Percentiles rank a stretch among this genome's conserved stretches.
These are phyloP conservation scores for Amphimedon queenslandica DNA, from an alignment of 37 sponge, comb jelly and placozoan species.

Conservation along the genomic window DNA sequence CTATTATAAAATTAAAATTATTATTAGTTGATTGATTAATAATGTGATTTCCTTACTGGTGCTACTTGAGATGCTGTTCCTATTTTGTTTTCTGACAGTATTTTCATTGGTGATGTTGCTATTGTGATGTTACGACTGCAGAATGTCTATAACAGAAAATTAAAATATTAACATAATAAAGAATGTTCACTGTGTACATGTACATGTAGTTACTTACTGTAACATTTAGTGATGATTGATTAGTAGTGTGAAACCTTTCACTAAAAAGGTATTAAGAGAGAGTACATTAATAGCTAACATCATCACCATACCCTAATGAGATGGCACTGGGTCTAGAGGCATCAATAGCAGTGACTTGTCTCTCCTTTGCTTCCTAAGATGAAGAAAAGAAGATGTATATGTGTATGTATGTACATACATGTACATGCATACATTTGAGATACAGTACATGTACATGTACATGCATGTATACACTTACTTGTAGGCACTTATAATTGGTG, in stretches of 20 bases:
- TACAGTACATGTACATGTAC: no score
- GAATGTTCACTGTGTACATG: no score
- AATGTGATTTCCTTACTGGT: no score
- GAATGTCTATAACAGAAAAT: slow-evolving; percentile 44
- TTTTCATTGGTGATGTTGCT: slow-evolving; percentile 62
- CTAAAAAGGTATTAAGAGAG: slow-evolving; percentile 3
- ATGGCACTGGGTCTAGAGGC: slow-evolving; percentile 48
- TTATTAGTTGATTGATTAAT: no score
- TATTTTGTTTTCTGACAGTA: slow-evolving; percentile 21
- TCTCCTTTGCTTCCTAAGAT: slow-evolving; percentile 42
- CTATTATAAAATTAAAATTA: no score
- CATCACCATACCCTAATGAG: slow-evolving; percentile 27
- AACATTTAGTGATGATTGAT: slow-evolving; percentile 34
- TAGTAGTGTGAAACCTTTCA: slow-evolving; percentile 44
- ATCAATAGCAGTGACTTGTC: slow-evolving; percentile 42
- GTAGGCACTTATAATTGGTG: slow-evolving; percentile 54
- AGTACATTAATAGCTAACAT: background rate
- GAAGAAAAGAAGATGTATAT: background rate
- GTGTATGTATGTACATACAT: no score
- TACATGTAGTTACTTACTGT: slow-evolving; percentile 47
- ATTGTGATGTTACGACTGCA: slow-evolving; percentile 75
- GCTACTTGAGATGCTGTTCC: no score
- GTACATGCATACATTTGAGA: no score
- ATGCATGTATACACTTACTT: no score
- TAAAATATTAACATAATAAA: background rate